Percentiles rank a stretch among this genome's conserved stretches.
These are phyloP conservation scores for Zeugodacus cucurbitae DNA, from an alignment of 1,140 invertebrate genomes.

Conservation along the genomic window DNA sequence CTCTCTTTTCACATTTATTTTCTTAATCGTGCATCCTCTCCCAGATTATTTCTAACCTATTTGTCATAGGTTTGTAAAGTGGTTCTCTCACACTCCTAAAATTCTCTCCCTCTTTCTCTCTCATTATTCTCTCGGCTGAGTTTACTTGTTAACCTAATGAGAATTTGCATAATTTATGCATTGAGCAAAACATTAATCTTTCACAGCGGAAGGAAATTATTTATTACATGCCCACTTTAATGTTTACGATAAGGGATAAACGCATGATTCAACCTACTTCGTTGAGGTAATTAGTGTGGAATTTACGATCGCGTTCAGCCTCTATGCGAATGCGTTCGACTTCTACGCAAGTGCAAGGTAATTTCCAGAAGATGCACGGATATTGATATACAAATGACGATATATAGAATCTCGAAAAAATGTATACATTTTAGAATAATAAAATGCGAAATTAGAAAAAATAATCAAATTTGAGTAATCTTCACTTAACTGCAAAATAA, in stretches of 20 bases:
- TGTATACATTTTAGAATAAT: too few relatives aligned
- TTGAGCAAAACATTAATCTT: neutral
- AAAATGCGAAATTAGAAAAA: too few relatives aligned
- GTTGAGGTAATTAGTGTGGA: neutral
- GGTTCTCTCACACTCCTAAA: too few relatives aligned
- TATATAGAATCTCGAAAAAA: too few relatives aligned
- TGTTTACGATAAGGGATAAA: slow-evolving; percentile 15
- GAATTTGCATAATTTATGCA: slow-evolving; percentile 14
- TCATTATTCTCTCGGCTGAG: neutral
- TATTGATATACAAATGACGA: too few relatives aligned
- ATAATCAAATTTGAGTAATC: neutral
- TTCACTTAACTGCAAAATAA: neutral
- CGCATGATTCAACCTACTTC: neutral
- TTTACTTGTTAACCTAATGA: neutral
- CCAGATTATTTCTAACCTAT: too few relatives aligned
- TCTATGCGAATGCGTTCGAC: neutral
- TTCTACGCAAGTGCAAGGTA: neutral
- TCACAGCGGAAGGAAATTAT: neutral
- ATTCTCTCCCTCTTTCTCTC: too few relatives aligned
- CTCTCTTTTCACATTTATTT: too few relatives aligned
- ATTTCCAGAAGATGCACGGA: too few relatives aligned
- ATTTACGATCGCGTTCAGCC: neutral
- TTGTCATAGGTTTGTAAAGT: too few relatives aligned
- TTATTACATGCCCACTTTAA: neutral
- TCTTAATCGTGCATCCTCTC: too few relatives aligned